Evolutionary conservation across 2,888 invertebrate genomes (phyloP), one percentile per base, ranked within the genome.

Genomic region (Penaeus monodon): DNA sequence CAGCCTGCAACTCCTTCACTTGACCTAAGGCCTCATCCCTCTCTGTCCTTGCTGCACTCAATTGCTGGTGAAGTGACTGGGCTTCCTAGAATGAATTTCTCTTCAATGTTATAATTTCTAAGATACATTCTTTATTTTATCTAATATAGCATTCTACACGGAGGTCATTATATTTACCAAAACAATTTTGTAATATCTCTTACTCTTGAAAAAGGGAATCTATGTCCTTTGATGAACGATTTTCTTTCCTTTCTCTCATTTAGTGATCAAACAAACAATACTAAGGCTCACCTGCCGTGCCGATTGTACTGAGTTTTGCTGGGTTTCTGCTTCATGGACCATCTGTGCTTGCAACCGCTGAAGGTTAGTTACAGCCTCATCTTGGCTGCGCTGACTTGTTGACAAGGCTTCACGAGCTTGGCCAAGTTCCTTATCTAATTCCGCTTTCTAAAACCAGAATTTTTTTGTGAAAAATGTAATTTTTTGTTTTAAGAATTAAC

Each of bases 371-470:
- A 65, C 77, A 77, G 64, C 49, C 44, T 78, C 79, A 29, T 78
- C 86, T 44, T 65, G 82, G 2, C n/a, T 66, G 44, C 73, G 77
- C 33, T 86, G 64, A n/a, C 73, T 70, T 17, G 73, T 73, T n/a
- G 68, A 44, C 17, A 73, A 81, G 24, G 73, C 77, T 64, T 70
- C 76, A 17, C 81, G 76, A 57, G 88, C 89, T 44, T 68, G n/a
- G 44, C 57, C 33, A 33, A 85, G 49, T 27, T 44, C 64, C 79
- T 85, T 86, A 74, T 89, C 89, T 49, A 89, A 33, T 57, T 89
- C 89, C 8, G 89, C 89, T 88, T 88, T 89, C 89, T 89, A 70
- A n/a, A 64, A 44, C 44, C 44, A 44, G 44, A 44, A 44, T 6
- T 6, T 44, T 3, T 6, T 10, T 44, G 10, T 44, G 44, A 44